Base-by-base conservation (phyloP, 2,888 invertebrate species). In the Leptothorax acervorum region DNA sequence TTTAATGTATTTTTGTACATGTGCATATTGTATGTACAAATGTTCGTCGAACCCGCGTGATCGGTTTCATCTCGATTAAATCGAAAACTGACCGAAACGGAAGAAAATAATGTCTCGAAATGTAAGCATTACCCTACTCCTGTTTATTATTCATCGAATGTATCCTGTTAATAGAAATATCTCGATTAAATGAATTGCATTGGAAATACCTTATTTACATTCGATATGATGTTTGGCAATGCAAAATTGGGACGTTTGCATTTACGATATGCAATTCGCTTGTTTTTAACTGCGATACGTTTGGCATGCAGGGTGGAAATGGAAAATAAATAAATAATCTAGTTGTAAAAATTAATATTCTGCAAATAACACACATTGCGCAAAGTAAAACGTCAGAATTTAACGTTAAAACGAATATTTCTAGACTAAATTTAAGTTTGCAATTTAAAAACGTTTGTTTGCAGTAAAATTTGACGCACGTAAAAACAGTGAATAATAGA, bases 281-380 rank as follows among this genome's bases (percentile, higher is more conserved):
- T 15, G 45, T 45, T 68, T 68, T 68, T 68, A 68, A 48, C 11
- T 18, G 68, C 15, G 2, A 48, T 9, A 15, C 3, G 28, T 48
- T 48, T 28, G 28, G 42, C 42, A 23, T 15, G 45, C 9, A 15
- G 23, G 8, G 28, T 15, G 42, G 12, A 68, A 68, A 23, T 23
- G 23, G 23, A 23, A 23, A 23, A 23, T 23, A 23, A 23, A 23
- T 23, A 23, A 68, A 68, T 68, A 18, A 48, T 48, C 68, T 18
- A 15, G 8, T 45, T 48, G 48, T 68, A 68, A 68, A n/a, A 53
- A 53, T 53, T 45, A 68, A 48, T 68, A 48, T 48, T 45, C 28
- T 68, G 68, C 23, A 66, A 66, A 45, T 23, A 3, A 15, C 15
- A 15, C 15, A 68, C 28, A 18, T 31, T 31, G 23, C 23, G 18